Conservation (phyloP, 2,113 vertebrate species). For the Oncorhynchus mykiss region DNA sequence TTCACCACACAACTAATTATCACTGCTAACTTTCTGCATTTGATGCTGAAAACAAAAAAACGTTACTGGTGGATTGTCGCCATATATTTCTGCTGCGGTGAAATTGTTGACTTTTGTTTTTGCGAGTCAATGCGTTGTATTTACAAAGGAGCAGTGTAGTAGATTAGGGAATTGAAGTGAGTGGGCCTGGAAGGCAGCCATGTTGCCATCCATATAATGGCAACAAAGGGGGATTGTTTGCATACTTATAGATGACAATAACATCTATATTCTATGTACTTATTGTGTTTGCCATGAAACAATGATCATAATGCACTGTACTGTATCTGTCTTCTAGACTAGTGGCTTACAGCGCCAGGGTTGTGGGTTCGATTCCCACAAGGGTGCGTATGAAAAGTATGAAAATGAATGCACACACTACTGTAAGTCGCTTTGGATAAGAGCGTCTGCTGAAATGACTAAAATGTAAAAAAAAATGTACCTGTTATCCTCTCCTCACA, state of each 20-base stretch:
- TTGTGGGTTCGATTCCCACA: no score
- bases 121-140: constrained; percentile 41
- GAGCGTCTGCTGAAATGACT: no score
- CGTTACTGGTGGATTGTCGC: constrained; percentile 64
- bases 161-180: constrained; percentile 65
- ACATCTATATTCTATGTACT: constrained; percentile 6
- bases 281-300: constrained; percentile 17
- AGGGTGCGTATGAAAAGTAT: no score
- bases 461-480: no score
- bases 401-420: no score
- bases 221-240: constrained; percentile 42
- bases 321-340: constrained; percentile 12
- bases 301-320: neutral
- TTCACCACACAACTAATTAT: constrained; percentile 60
- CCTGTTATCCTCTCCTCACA: neutral
- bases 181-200: constrained; percentile 52
- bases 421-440: no score
- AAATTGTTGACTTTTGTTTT: constrained; percentile 56
- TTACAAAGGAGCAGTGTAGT: constrained; percentile 46
- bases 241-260: constrained; percentile 49
- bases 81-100: constrained; percentile 45
- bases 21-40: constrained; percentile 58
- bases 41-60: constrained; percentile 64
- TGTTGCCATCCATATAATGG: constrained; percentile 42
- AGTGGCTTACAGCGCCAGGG: no score